Conservation (phyloP, 2,797 vertebrate species). For the Chaunax sp. region DNA sequence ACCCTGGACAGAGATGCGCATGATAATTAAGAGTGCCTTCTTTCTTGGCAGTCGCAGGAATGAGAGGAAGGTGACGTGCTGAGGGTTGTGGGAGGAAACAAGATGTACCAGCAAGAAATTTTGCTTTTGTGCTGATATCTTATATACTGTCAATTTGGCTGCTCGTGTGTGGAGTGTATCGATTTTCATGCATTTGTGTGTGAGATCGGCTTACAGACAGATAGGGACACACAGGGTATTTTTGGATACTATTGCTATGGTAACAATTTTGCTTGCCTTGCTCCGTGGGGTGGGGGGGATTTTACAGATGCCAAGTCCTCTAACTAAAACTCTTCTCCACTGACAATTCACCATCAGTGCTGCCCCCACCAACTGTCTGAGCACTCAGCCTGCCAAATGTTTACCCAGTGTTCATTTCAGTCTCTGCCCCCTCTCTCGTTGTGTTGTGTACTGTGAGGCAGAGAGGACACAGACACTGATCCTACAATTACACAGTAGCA, state of each 20-base stretch:
- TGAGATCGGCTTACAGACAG: constrained; percentile 8
- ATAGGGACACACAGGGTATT: background rate
- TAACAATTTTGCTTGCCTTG: constrained; percentile 63
- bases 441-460: constrained; percentile 2
- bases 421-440: background rate
- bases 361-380: constrained; percentile 12
- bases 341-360: constrained; percentile 16
- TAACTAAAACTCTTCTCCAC: constrained; percentile 22
- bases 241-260: constrained; percentile 68
- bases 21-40: constrained; percentile 15
- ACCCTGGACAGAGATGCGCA: constrained; percentile 15
- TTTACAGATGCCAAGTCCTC: constrained; percentile 43
- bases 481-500: constrained; percentile 49
- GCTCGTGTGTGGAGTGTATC: background rate
- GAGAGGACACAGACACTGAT: constrained; percentile 38
- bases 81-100: background rate
- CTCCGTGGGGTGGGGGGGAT: constrained; percentile 27
- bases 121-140: background rate
- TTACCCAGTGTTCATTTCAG: constrained; percentile 10
- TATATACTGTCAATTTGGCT: background rate
- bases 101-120: background rate
- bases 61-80: constrained; percentile 5
- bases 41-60: background rate
- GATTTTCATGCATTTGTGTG: background rate
- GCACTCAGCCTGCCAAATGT: constrained; percentile 14